Evolutionary conservation across 2,888 invertebrate species (phyloP), one percentile per base, ranked within the genome.

Genomic region (Limnephilus marmoratus): DNA sequence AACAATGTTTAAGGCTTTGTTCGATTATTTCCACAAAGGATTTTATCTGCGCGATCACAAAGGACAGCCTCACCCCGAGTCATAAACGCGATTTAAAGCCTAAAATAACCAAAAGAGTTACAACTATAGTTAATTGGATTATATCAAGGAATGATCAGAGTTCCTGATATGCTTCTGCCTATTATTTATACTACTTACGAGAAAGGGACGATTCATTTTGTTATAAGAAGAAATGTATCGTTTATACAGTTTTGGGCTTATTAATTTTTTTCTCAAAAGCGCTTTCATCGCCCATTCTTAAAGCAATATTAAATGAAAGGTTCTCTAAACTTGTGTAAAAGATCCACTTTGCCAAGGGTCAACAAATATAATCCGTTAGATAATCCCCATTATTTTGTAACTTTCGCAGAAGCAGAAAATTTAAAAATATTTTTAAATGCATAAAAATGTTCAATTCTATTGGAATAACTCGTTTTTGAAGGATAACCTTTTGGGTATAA

Each of bases 21-120:
- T 86, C 86, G 86, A 86, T 86, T 86, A 86, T 45, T 86, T 86
- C 29, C 86, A 86, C 85, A 86, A 86, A 86, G 86, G 86, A 86
- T 86, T 86, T 86, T 86, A 86, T 86, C 86, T 86, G 49, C 15
- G n/a, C 45, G 29, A n/a, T 29, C 86, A 86, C 45, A 86, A 29
- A 86, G 11, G 45, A 41, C 86, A 29, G n/a, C 29, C 45, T 29
- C 86, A 41, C 49, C 45, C 49, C 37, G 24, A 83, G 9, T 37
- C 34, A 83, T 83, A 83, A 83, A 83, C 37, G 24, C 49, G 45
- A 86, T 86, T 49, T 86, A 86, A 49, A 49, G 45, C 45, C 86
- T 86, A 29, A 86, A 86, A 49, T 86, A 86, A 86, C 86, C n/a
- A 49, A 41, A 49, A 29, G 86, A 86, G 86, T 49, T 86, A n/a